These are phyloP conservation scores for Ischnura elegans DNA, from an alignment of 2,888 invertebrate species.

Conservation along the genomic window DNA sequence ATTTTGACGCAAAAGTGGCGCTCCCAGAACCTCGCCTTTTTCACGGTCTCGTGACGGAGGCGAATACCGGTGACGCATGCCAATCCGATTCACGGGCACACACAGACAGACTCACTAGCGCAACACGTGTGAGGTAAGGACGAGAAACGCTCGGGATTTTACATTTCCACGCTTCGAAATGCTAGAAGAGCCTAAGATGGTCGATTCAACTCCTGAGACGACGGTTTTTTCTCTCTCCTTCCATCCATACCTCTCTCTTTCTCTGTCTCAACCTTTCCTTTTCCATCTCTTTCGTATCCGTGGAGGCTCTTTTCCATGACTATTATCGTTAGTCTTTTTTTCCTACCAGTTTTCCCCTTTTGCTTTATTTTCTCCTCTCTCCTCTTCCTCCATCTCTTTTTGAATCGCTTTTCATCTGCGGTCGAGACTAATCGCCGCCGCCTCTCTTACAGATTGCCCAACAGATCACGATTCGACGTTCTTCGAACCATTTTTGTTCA, in stretches of 20 bases:
- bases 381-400: not conserved
- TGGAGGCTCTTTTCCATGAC: constrained; percentile 8
- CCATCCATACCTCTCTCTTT: not conserved
- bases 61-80: constrained; percentile 17
- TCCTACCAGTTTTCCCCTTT: not conserved
- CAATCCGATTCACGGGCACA: not conserved
- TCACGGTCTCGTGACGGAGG: constrained; percentile 24
- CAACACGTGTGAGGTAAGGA: constrained; percentile 17
- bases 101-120: no score
- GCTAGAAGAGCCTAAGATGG: not conserved
- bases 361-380: not conserved
- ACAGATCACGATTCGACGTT: constrained; percentile 47
- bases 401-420: not conserved
- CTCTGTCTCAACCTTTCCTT: not conserved
- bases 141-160: not conserved
- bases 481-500: constrained; percentile 61
- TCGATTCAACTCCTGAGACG: not conserved
- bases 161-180: constrained; percentile 29
- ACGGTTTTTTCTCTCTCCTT: not conserved
- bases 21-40: not conserved
- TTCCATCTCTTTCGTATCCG: not conserved
- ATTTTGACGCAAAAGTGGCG: not conserved
- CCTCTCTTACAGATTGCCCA: constrained; percentile 58
- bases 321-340: not conserved
- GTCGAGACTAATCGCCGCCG: constrained; percentile 51